Evolutionary conservation across 2,888 invertebrate species (phyloP).

Genomic region (Anthrax anthrax): DNA sequence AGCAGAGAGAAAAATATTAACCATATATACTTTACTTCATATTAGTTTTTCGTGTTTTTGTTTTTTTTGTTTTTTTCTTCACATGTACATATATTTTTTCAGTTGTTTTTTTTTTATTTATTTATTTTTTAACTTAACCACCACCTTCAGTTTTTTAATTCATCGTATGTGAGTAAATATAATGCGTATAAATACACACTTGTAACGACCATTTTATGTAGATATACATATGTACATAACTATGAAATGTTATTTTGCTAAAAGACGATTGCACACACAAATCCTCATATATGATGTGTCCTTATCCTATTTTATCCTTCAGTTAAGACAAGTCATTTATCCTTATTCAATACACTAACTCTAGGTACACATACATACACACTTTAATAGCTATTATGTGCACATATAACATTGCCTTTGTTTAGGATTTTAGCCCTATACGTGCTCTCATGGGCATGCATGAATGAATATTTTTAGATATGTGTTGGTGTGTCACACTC

Average conservation of each 20-base stretch:
- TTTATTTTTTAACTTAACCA: conserved; percentile 4
- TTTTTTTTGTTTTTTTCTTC: too few relatives aligned
- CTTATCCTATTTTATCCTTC: conserved; percentile 12
- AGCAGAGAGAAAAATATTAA: too few relatives aligned
- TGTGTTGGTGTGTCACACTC: conserved; percentile 34
- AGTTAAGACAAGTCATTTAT: conserved; percentile 10
- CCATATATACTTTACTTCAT: too few relatives aligned
- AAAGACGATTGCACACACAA: conserved; percentile 4
- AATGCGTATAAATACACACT: too few relatives aligned
- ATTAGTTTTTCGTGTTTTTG: too few relatives aligned
- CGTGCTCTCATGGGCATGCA: conserved; percentile 2
- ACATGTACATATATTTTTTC: too few relatives aligned
- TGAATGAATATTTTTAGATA: neutral
- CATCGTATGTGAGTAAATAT: too few relatives aligned
- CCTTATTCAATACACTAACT: conserved; percentile 4
- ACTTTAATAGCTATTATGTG: too few relatives aligned
- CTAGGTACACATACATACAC: too few relatives aligned
- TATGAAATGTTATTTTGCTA: neutral
- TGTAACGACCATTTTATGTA: too few relatives aligned
- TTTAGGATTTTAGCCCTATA: neutral
- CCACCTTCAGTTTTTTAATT: neutral
- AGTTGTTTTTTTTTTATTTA: neutral
- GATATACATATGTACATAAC: too few relatives aligned
- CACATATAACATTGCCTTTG: too few relatives aligned
- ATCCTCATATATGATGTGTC: conserved; percentile 7